These are phyloP conservation scores for Ctenopoma multispine DNA, from an alignment of 2,797 vertebrate genomes.

Conservation along the genomic window DNA sequence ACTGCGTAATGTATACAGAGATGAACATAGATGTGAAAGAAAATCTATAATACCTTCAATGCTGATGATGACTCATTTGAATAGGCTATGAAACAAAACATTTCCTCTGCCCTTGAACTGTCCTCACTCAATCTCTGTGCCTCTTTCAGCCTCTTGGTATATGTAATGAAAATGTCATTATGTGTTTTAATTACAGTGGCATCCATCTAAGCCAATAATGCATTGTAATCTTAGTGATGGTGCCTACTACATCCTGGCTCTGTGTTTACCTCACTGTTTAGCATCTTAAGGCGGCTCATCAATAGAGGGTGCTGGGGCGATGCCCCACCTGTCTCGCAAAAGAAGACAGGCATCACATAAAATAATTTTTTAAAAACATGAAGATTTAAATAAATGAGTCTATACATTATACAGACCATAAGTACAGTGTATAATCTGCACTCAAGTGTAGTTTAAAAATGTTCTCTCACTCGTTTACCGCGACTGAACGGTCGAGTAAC, in stretches of 20 bases:
- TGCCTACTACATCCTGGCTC: constrained; percentile 39
- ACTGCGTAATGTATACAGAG: neutral
- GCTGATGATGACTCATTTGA: constrained; percentile 36
- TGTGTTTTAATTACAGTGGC: constrained; percentile 32
- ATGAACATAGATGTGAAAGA: constrained; percentile 6
- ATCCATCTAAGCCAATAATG: constrained; percentile 49
- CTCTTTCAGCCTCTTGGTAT: constrained; percentile 9
- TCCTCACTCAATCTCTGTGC: constrained; percentile 2
- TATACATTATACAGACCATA: too few species aligned
- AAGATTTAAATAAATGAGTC: too few species aligned
- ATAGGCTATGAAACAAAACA: constrained; percentile 30
- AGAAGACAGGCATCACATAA: too few species aligned
- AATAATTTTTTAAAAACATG: too few species aligned
- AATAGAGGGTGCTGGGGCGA: too few species aligned
- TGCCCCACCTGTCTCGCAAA: too few species aligned
- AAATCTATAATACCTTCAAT: constrained; percentile 2
- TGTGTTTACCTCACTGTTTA: constrained; percentile 56
- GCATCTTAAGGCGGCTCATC: constrained; percentile 62
- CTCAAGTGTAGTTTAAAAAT: too few species aligned
- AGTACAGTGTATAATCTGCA: too few species aligned
- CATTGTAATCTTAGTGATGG: constrained; percentile 46
- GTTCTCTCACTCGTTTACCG: too few species aligned
- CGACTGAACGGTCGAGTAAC: too few species aligned
- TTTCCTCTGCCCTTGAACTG: constrained; percentile 38
- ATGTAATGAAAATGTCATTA: constrained; percentile 44